Conservation (phyloP, 1,140 invertebrate genomes). For the Drosophila nigromelanica region DNA sequence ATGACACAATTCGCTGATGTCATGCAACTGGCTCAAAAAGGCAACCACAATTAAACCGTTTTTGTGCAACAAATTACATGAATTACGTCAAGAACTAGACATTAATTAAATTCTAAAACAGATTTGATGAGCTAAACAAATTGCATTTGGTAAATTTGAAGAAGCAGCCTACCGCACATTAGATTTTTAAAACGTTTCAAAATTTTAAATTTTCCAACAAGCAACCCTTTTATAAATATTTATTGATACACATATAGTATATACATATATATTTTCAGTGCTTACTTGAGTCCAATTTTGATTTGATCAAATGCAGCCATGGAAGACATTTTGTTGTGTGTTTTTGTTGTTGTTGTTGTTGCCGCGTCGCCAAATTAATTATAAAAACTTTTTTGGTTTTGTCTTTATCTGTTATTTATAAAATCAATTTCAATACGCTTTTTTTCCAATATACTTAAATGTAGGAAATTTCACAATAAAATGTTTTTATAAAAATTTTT, state of each 20-base stretch:
- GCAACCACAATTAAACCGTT: conserved; percentile 15
- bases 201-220: too few relatives aligned
- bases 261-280: conserved; percentile 9
- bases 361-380: conserved; percentile 20
- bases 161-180: background rate
- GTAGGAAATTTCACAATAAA: conserved; percentile 16
- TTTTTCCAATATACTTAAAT: conserved; percentile 1
- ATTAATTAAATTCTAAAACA: conserved; percentile 4
- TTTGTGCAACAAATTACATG: conserved; percentile 10
- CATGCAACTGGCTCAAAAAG: conserved; percentile 16
- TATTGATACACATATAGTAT: background rate
- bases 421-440: conserved; percentile 3
- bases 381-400: conserved; percentile 10
- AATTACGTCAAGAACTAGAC: conserved; percentile 21
- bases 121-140: conserved; percentile 23
- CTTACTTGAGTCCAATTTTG: conserved; percentile 83
- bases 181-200: too few relatives aligned
- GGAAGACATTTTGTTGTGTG: conserved; percentile 68
- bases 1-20: conserved; percentile 53
- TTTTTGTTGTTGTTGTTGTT: conserved; percentile 20
- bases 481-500: conserved; percentile 34
- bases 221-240: too few relatives aligned
- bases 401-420: conserved; percentile 3
- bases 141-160: background rate
- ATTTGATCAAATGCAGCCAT: conserved; percentile 81